Evolutionary conservation across 2,888 invertebrate genomes (phyloP).

Genomic region (Leptopilina myrica): DNA sequence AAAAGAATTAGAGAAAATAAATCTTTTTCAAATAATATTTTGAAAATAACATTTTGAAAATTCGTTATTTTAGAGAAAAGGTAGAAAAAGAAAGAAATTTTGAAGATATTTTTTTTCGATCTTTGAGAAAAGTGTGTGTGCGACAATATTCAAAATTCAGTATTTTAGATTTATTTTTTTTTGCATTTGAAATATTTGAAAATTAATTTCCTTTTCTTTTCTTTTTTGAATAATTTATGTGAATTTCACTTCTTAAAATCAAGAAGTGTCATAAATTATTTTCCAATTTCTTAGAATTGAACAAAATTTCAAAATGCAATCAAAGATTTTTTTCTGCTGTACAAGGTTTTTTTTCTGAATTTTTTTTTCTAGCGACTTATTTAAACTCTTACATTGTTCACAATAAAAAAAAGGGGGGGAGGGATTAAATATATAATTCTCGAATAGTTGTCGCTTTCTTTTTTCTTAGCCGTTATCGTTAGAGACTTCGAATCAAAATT

Average conservation of each 20-base stretch:
- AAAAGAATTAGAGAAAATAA: too few relatives aligned
- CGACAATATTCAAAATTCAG: too few relatives aligned
- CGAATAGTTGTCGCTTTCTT: slow-evolving; percentile 22
- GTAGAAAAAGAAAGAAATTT: too few relatives aligned
- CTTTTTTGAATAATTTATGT: too few relatives aligned
- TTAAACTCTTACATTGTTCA: slow-evolving; percentile 7
- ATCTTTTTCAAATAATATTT: too few relatives aligned
- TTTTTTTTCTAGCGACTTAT: slow-evolving; percentile 7
- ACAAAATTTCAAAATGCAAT: neutral
- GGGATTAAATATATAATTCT: slow-evolving; percentile 19
- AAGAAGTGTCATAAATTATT: neutral
- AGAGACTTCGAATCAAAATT: slow-evolving; percentile 39
- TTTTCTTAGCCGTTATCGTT: slow-evolving; percentile 40
- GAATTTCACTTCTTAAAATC: neutral
- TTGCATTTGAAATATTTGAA: too few relatives aligned
- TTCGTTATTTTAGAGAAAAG: too few relatives aligned
- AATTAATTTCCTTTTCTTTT: too few relatives aligned
- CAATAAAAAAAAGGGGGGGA: neutral
- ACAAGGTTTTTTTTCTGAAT: slow-evolving; percentile 23
- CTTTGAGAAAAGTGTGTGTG: too few relatives aligned
- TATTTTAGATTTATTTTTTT: too few relatives aligned
- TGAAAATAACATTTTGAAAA: too few relatives aligned
- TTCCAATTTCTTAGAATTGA: slow-evolving; percentile 13
- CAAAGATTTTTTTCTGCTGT: neutral
- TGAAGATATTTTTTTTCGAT: too few relatives aligned